Evolutionary conservation across 2,888 invertebrate genomes (phyloP).

Genomic region (Chrysolina oricalcia): DNA sequence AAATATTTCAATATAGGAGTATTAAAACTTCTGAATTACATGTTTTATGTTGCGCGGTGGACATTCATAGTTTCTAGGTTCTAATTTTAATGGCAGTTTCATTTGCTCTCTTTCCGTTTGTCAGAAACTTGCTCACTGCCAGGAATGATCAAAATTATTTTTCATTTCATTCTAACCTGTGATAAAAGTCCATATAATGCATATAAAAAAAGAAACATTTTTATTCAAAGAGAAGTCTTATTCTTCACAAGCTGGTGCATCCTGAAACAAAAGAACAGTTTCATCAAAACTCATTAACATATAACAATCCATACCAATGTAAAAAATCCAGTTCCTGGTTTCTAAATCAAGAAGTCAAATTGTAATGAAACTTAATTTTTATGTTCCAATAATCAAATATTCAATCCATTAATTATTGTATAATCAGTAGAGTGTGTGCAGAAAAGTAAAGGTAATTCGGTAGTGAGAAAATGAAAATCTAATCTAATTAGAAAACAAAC

Average conservation of each 20-base stretch:
- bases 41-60: slow-evolving; percentile 61
- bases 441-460: no score
- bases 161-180: slow-evolving; percentile 61
- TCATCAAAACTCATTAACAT: not conserved
- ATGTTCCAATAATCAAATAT: no score
- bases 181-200: slow-evolving; percentile 61
- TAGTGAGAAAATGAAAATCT: no score
- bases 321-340: no score
- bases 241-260: slow-evolving; percentile 65
- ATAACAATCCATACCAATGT: no score
- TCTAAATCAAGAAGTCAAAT: no score
- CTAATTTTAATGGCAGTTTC: slow-evolving; percentile 66
- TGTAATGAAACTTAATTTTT: no score
- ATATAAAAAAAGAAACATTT: slow-evolving; percentile 57
- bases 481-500: no score
- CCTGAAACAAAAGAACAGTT: slow-evolving; percentile 58
- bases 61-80: slow-evolving; percentile 55
- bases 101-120: slow-evolving; percentile 63
- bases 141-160: slow-evolving; percentile 64
- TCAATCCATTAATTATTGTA: no score
- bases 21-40: slow-evolving; percentile 62
- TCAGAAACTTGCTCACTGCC: slow-evolving; percentile 67
- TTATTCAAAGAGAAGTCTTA: slow-evolving; percentile 58
- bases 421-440: no score
- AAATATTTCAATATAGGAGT: slow-evolving; percentile 68